Conservation (phyloP, 1,140 invertebrate species). For the Drosophila dunni region DNA sequence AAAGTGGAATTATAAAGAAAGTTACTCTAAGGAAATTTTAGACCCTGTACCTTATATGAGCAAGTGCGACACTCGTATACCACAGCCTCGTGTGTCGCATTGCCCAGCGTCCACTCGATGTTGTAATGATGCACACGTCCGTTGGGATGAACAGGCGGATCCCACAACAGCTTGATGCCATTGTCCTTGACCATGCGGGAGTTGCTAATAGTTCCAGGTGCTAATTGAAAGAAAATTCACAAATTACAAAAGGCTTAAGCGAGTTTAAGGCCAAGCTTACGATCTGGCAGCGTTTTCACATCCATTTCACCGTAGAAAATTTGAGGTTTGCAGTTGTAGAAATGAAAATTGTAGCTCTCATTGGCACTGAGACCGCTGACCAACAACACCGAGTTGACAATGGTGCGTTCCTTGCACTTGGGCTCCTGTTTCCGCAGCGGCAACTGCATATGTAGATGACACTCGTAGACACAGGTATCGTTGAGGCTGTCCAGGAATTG, state of each 20-base stretch:
- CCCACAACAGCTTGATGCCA: conserved; percentile 75
- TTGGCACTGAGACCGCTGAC: conserved; percentile 65
- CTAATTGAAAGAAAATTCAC: conserved; percentile 29
- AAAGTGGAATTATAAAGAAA: neutral
- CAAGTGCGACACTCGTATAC: conserved; percentile 64
- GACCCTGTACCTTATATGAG: conserved; percentile 60
- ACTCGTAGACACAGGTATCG: conserved; percentile 74
- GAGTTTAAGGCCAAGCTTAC: conserved; percentile 43
- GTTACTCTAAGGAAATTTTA: neutral
- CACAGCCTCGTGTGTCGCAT: conserved; percentile 76
- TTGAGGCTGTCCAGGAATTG: conserved; percentile 78
- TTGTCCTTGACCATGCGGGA: conserved; percentile 63
- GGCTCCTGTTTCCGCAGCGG: conserved; percentile 60
- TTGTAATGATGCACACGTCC: conserved; percentile 78
- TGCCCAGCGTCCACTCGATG: conserved; percentile 76
- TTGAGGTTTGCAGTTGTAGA: conserved; percentile 73
- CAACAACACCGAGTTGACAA: conserved; percentile 70
- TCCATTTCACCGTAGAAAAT: conserved; percentile 79
- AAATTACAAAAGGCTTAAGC: neutral
- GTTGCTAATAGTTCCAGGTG: conserved; percentile 78
- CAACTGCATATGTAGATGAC: conserved; percentile 65
- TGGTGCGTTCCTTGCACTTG: conserved; percentile 67
- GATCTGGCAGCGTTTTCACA: conserved; percentile 74
- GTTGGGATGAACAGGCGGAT: conserved; percentile 75
- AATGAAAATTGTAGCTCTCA: conserved; percentile 68